These are phyloP conservation scores for Sorex araneus DNA, from an alignment of 2,113 vertebrate genomes.

Conservation along the genomic window DNA sequence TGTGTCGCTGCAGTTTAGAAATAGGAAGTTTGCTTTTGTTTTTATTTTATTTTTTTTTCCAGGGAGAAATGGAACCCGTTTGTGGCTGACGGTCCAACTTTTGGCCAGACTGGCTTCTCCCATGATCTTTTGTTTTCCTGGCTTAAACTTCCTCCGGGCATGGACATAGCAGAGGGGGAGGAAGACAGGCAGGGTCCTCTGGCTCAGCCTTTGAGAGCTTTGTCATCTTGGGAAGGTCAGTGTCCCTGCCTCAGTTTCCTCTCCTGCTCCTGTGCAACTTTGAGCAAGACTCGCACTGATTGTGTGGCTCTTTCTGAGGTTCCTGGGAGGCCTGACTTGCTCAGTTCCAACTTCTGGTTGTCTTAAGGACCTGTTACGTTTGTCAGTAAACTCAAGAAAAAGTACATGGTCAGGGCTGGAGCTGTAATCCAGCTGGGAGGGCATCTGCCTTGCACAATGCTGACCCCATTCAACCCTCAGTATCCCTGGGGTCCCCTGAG, in stretches of 20 bases:
- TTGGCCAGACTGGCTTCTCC: constrained; percentile 40
- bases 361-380: constrained; percentile 8
- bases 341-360: not conserved
- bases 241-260: constrained; percentile 55
- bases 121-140: not conserved
- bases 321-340: not conserved
- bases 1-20: constrained; percentile 19
- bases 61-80: not conserved
- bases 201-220: constrained; percentile 42
- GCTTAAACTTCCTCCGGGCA: constrained; percentile 55
- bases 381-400: constrained; percentile 1
- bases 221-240: constrained; percentile 5
- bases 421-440: not conserved
- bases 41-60: not conserved
- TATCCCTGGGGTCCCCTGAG: no score
- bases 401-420: not conserved
- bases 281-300: not conserved
- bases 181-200: not conserved
- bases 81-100: not conserved
- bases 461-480: no score
- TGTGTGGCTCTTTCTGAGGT: not conserved
- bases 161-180: constrained; percentile 29
- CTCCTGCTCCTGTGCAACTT: not conserved
- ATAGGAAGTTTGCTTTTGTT: not conserved
- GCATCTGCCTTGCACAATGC: not conserved